Conservation (phyloP, 1,140 invertebrate genomes). For the Diabrotica undecimpunctata region DNA sequence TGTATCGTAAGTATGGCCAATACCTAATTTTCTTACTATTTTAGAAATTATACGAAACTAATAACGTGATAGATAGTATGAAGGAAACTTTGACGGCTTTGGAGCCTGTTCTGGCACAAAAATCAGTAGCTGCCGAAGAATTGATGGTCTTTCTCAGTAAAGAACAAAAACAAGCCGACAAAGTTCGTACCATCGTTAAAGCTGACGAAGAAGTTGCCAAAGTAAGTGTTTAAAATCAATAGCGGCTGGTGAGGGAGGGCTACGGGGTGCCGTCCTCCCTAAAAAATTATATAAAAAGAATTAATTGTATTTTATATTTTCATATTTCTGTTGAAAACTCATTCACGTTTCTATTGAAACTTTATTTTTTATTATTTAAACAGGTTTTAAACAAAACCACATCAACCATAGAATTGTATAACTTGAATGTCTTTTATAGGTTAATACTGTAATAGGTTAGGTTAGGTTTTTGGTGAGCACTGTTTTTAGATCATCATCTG, state of each 20-base stretch:
- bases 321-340: too few species aligned
- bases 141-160: conserved; percentile 72
- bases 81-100: conserved; percentile 80
- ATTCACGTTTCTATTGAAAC: too few species aligned
- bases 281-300: background rate
- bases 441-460: too few species aligned
- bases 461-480: too few species aligned
- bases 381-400: too few species aligned
- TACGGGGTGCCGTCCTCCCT: background rate
- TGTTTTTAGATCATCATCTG: too few species aligned
- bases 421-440: too few species aligned
- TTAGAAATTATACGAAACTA: conserved; percentile 82
- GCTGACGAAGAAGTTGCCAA: conserved; percentile 76
- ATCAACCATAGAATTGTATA: too few species aligned
- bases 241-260: too few species aligned
- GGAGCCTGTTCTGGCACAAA: conserved; percentile 79
- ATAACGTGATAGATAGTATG: conserved; percentile 80
- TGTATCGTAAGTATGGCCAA: background rate
- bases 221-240: conserved; percentile 45
- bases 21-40: conserved; percentile 21
- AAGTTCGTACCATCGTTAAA: conserved; percentile 70
- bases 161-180: conserved; percentile 81
- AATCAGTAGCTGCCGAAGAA: conserved; percentile 74
- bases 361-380: too few species aligned
- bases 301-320: conserved; percentile 6